phyloP scores from a whole-genome alignment of 2,797 vertebrate species.

The Rhinichthys osculus region DNA sequence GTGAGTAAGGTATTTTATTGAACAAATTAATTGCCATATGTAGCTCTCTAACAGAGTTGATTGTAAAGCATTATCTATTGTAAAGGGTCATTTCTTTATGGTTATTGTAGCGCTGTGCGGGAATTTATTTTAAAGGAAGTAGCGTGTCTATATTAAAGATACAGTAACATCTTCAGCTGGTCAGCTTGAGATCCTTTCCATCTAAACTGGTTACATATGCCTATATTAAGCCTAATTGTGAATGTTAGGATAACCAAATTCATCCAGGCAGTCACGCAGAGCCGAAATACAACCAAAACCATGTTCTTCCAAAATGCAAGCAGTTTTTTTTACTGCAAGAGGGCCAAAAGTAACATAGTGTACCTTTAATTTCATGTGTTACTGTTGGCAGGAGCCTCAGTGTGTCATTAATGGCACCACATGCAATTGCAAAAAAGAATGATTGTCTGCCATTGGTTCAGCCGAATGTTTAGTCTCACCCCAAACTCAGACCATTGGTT shows the following conservation, averaged over 20 bases:
- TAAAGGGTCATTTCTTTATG: background rate
- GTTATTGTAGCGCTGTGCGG: background rate
- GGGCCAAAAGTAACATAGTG: background rate
- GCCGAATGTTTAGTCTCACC: conserved; percentile 5
- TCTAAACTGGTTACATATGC: background rate
- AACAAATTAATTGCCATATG: background rate
- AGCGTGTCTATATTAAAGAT: background rate
- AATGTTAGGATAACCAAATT: background rate
- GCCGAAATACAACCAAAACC: background rate
- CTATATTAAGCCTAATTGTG: background rate
- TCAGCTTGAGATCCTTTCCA: background rate
- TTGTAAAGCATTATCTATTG: background rate
- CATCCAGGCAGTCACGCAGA: background rate
- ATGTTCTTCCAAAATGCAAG: background rate
- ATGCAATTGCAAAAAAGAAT: background rate
- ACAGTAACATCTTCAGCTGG: background rate
- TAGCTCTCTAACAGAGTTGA: background rate
- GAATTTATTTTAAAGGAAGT: background rate
- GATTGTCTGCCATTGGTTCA: background rate
- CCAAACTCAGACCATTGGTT: conserved; percentile 9
- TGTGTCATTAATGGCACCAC: background rate
- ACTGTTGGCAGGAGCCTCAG: background rate
- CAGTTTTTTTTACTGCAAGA: background rate
- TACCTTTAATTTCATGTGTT: background rate
- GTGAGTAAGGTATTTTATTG: background rate